These are phyloP conservation scores for Thomomys bottae DNA, from an alignment of 2,113 vertebrate species.

Conservation along the genomic window DNA sequence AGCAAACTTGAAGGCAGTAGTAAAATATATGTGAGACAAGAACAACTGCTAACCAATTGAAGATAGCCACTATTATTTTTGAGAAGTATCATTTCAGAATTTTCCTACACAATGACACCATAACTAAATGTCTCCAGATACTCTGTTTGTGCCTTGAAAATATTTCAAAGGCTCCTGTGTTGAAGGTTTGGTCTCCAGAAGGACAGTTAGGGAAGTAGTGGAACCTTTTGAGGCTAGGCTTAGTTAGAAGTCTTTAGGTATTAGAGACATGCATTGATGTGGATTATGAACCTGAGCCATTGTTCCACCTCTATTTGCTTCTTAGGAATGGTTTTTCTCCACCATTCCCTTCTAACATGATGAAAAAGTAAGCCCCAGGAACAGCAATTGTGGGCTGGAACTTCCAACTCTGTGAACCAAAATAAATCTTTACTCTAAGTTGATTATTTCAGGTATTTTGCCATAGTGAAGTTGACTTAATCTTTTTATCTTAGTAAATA, in stretches of 20 bases:
- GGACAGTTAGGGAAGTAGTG: too few relatives aligned
- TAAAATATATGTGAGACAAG: not conserved
- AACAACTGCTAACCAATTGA: not conserved
- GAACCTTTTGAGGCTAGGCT: not conserved
- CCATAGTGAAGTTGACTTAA: not conserved
- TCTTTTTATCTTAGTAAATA: not conserved
- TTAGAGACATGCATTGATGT: not conserved
- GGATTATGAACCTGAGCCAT: too few relatives aligned
- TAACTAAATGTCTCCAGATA: not conserved
- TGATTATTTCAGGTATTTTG: not conserved
- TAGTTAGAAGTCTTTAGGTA: not conserved
- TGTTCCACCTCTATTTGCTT: not conserved
- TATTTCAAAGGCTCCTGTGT: not conserved
- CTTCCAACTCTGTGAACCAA: not conserved
- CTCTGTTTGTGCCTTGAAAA: not conserved
- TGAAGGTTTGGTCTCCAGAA: too few relatives aligned
- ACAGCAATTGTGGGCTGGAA: too few relatives aligned
- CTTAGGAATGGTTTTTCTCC: not conserved
- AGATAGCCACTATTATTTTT: not conserved
- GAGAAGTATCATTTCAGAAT: not conserved
- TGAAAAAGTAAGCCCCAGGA: not conserved
- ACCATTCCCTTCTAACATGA: not conserved
- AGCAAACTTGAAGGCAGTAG: not conserved
- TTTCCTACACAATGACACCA: not conserved
- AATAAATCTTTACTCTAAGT: not conserved